A percentile compares a stretch with the other conserved stretches of the same genome.
Evolutionary conservation across 2,797 vertebrate species (phyloP).

Genomic region (Enteromius viviparus): DNA sequence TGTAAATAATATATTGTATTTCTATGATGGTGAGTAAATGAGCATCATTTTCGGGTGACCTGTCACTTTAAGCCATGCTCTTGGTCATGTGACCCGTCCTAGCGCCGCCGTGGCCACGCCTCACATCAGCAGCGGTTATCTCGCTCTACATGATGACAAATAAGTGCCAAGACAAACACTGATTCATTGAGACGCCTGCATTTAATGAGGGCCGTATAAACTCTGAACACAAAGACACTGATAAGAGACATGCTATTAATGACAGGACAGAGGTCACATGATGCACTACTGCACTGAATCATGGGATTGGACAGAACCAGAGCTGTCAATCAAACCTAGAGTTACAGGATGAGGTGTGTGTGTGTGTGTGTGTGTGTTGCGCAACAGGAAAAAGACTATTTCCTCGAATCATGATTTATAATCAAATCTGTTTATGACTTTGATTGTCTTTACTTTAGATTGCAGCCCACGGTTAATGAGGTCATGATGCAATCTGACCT

Average conservation of each 20-base stretch:
- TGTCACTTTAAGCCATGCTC: slow-evolving; percentile 12
- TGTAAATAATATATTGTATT: background rate
- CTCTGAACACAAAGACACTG: slow-evolving; percentile 64
- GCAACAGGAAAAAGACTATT: background rate
- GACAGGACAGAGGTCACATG: slow-evolving; percentile 63
- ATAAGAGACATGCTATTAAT: slow-evolving; percentile 68
- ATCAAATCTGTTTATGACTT: background rate
- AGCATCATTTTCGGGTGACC: slow-evolving; percentile 34
- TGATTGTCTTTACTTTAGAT: background rate
- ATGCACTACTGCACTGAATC: slow-evolving; percentile 40
- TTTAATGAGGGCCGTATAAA: slow-evolving; percentile 76
- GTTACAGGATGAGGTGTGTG: background rate
- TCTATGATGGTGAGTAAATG: too few relatives aligned
- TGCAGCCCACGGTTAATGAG: background rate
- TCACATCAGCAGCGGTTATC: slow-evolving; percentile 46
- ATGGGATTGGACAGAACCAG: slow-evolving; percentile 62
- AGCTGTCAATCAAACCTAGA: slow-evolving; percentile 20
- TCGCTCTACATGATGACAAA: slow-evolving; percentile 67
- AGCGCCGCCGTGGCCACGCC: background rate
- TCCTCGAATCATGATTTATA: background rate
- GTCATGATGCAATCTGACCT: too few relatives aligned
- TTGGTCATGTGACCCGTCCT: slow-evolving; percentile 15
- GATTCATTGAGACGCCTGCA: slow-evolving; percentile 59
- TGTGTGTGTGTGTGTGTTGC: background rate
- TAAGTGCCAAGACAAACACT: slow-evolving; percentile 71